These are phyloP conservation scores for Zosterops borbonicus DNA, from an alignment of 2,113 vertebrate genomes.

Conservation along the genomic window DNA sequence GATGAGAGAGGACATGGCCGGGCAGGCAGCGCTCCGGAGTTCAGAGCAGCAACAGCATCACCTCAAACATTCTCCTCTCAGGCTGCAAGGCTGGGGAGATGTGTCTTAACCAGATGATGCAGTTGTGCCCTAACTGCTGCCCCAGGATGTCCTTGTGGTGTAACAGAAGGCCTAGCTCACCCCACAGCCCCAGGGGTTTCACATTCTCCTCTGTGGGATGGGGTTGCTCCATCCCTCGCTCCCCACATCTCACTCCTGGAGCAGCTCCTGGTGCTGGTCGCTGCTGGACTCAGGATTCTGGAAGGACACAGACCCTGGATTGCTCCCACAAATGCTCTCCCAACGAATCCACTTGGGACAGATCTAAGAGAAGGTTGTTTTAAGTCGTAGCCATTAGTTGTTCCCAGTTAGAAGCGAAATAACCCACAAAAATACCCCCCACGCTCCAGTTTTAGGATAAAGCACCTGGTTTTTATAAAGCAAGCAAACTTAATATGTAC, in stretches of 20 bases:
- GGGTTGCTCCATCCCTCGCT: not conserved
- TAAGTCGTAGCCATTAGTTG: not conserved
- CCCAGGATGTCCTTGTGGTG: not conserved
- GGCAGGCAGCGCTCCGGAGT: not conserved
- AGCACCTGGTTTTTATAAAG: constrained; percentile 28
- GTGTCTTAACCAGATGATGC: not conserved
- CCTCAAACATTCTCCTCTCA: not conserved
- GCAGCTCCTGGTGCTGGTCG: not conserved
- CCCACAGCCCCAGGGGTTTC: not conserved
- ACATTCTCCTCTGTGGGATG: not conserved
- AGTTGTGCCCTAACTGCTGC: not conserved
- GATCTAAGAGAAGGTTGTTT: not conserved
- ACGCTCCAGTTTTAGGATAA: not conserved
- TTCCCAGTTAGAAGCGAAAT: not conserved
- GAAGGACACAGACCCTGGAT: not conserved
- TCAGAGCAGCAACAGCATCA: rapidly evolving
- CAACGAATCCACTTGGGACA: not conserved
- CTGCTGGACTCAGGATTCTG: not conserved
- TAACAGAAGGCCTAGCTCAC: not conserved
- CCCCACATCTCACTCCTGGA: not conserved
- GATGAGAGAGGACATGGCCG: not conserved
- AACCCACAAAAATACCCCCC: not conserved
- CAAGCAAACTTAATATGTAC: not conserved
- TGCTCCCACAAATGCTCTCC: not conserved
- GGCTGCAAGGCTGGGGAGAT: not conserved